These are phyloP conservation scores for Hirtodrosophila confusa DNA, from an alignment of 2,888 invertebrate species.

Conservation along the genomic window DNA sequence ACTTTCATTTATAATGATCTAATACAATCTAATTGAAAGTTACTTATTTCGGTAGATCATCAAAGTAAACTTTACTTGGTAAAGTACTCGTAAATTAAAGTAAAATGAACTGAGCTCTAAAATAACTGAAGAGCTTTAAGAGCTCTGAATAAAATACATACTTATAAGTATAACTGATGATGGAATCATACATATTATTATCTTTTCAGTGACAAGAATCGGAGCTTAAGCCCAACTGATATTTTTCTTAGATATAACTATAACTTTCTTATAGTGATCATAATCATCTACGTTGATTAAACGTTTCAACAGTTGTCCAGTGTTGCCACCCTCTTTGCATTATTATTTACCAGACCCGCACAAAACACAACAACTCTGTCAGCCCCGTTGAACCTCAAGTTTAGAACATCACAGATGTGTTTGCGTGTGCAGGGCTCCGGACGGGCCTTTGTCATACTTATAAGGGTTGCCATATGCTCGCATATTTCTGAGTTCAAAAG, in stretches of 20 bases:
- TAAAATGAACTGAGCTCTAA: too few species aligned
- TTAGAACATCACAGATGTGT: conserved; percentile 52
- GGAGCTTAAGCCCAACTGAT: too few species aligned
- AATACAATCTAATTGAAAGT: too few species aligned
- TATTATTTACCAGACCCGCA: background rate
- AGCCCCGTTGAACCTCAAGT: conserved; percentile 13
- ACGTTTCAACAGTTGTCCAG: conserved; percentile 14
- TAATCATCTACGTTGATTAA: background rate
- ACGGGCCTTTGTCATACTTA: conserved; percentile 56
- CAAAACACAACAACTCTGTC: conserved; percentile 19
- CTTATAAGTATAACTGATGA: too few species aligned
- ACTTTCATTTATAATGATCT: too few species aligned
- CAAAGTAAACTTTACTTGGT: too few species aligned
- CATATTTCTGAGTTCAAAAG: conserved; percentile 58
- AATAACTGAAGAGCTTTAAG: too few species aligned
- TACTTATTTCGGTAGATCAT: too few species aligned
- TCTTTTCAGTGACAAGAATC: too few species aligned
- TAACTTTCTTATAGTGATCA: conserved; percentile 1
- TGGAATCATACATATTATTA: too few species aligned
- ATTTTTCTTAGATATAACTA: background rate
- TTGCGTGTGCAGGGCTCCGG: conserved; percentile 10
- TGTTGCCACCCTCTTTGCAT: conserved; percentile 28
- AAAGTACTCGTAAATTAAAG: too few species aligned
- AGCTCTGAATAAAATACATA: too few species aligned
- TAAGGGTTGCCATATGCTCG: conserved; percentile 77